Base-by-base conservation (phyloP, 1,140 invertebrate genomes). In the Oreohelix idahoensis region DNA sequence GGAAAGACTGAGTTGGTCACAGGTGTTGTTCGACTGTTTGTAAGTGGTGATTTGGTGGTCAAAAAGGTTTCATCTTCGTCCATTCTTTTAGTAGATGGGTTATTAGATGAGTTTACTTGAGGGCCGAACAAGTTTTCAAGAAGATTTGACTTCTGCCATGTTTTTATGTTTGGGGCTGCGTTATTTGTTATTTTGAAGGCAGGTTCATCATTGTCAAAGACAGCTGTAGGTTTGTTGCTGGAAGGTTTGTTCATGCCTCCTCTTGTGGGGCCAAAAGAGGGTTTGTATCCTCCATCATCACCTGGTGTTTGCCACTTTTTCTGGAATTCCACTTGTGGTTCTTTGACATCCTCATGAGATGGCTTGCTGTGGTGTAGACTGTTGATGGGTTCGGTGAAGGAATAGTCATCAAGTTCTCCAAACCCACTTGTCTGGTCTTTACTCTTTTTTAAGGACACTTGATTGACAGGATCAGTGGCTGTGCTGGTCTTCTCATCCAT, bases 351-450 rank as follows among this genome's bases (percentile, higher is more conserved):
- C 20, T 89, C 87, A 79, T 87, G 86, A 15, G 90, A 76, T 4
- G 89, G 89, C 84, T 88, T 88, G 4, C 89, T 88, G 74, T 91
- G 89, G 74, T 91, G 89, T 66, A 91, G 73, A 83, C 89, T 91
- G 76, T 89, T 87, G 10, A 88, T 74, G 17, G 87, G 85, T 74
- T 89, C 86, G 17, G 85, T 86, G 74, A 90, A 89, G 15, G 79
- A 63, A 79, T 88, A 87, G 53, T 83, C 85, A 84, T 78, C 83
- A 17, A 23, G 38, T 26, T 81, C 38, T 38, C 71, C 69, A 73
- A 38, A 35, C 53, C 80, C 76, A 58, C 76, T 71, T 79, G 45
- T 71, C 2, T 83, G 36, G 26, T 36, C 49, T 36, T 29, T 42
- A 11, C 36, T 17, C 5, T n/a, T 35, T 39, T 36, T 83, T 32